Conservation (phyloP, 2,113 vertebrate species). For the Chloroceryle aenea region DNA sequence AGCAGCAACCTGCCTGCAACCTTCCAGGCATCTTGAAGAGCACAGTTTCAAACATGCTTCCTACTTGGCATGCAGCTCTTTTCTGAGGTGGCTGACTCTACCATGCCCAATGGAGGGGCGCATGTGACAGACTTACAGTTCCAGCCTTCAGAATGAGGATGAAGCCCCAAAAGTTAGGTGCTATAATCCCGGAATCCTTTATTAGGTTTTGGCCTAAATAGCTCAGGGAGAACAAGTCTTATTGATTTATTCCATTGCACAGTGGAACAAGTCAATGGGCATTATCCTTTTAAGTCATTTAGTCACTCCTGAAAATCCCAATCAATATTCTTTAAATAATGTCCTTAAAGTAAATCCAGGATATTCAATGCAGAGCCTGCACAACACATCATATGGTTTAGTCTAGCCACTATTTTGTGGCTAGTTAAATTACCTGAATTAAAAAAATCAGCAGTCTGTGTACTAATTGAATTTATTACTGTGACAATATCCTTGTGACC, state of each 20-base stretch:
- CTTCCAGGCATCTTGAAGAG: background rate
- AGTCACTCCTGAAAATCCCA: background rate
- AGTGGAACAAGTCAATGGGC: background rate
- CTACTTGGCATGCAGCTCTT: background rate
- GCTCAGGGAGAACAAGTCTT: background rate
- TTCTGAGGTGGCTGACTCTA: background rate
- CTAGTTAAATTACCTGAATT: background rate
- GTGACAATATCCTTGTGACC: background rate
- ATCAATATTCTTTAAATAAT: background rate
- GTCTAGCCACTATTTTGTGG: background rate
- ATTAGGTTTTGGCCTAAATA: conserved; percentile 20
- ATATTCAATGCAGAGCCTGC: conserved; percentile 9
- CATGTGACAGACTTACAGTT: background rate
- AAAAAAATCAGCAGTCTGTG: background rate
- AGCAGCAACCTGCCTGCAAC: background rate
- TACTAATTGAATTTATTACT: background rate
- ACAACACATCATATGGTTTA: background rate
- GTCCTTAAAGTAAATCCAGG: conserved; percentile 16
- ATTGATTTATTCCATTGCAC: conserved; percentile 23
- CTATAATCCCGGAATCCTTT: background rate
- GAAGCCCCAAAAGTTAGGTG: background rate
- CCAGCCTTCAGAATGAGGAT: background rate
- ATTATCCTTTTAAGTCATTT: conserved; percentile 45
- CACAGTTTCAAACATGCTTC: background rate
- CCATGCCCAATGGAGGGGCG: background rate